These are phyloP conservation scores for Passer domesticus DNA, from an alignment of 2,113 vertebrate species.

Conservation along the genomic window DNA sequence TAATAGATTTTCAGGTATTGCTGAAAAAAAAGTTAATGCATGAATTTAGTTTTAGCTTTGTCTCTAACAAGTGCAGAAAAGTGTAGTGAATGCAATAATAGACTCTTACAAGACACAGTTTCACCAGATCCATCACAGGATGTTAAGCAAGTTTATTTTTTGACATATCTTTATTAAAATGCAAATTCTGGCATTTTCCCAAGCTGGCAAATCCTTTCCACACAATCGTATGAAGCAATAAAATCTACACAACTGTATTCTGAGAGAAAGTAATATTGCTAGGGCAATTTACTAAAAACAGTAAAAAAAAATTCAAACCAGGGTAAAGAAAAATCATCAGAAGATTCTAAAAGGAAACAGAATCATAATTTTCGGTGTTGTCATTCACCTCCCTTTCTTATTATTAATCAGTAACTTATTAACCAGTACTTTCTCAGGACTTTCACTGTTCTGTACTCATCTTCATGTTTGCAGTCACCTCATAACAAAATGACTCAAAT, in stretches of 20 bases:
- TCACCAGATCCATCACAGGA: not conserved
- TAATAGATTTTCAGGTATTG: not conserved
- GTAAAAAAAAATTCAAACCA: not conserved
- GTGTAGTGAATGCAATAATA: not conserved
- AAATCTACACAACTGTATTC: not conserved
- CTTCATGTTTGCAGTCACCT: not conserved
- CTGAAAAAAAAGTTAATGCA: not conserved
- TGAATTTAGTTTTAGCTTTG: not conserved
- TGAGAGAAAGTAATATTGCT: not conserved
- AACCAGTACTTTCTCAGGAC: not conserved
- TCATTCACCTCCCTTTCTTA: not conserved
- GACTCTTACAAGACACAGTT: not conserved
- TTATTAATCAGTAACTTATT: not conserved
- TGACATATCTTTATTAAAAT: constrained; percentile 62
- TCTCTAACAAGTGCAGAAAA: not conserved
- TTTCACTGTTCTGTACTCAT: not conserved
- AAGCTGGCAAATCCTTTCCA: constrained; percentile 6
- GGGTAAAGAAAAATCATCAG: not conserved
- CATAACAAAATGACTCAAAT: not conserved
- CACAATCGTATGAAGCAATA: not conserved
- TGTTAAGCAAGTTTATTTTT: constrained; percentile 31
- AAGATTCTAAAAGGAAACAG: not conserved
- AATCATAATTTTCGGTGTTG: not conserved
- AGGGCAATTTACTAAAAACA: not conserved
- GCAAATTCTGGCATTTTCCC: constrained; percentile 45